phyloP scores from a whole-genome alignment of 2,797 vertebrate genomes.

The Spheniscus humboldti region DNA sequence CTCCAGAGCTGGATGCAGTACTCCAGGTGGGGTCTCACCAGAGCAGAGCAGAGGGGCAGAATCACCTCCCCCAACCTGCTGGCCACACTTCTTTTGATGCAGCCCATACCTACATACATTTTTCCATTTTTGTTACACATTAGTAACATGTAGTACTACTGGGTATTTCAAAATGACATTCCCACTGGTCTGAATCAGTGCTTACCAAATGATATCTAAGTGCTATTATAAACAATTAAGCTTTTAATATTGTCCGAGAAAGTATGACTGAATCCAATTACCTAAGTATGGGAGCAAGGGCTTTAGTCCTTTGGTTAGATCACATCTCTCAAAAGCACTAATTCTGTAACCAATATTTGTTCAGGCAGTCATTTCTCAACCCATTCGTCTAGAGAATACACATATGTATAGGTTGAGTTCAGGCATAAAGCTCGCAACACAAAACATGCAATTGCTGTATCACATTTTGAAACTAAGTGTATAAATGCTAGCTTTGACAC shows the following conservation, averaged over 20 bases:
- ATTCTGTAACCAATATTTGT: neutral
- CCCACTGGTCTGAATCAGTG: neutral
- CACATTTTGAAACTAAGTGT: neutral
- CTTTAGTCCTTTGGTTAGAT: neutral
- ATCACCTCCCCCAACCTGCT: fast-evolving
- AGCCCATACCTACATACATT: neutral
- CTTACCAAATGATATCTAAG: neutral
- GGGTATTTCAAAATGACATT: neutral
- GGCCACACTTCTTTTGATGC: fast-evolving
- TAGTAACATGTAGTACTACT: neutral
- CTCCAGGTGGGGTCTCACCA: neutral
- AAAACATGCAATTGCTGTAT: neutral
- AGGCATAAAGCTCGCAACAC: neutral
- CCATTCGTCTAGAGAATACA: neutral
- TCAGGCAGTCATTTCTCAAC: neutral
- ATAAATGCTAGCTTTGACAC: neutral
- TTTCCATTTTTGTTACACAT: neutral
- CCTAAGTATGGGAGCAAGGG: neutral
- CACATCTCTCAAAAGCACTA: neutral
- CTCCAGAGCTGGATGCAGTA: neutral
- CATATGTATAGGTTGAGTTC: neutral
- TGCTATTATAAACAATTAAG: neutral
- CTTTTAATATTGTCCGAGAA: neutral
- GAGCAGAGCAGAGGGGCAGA: neutral
- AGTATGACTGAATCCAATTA: neutral